These are phyloP conservation scores for Trichoplusia ni DNA, from an alignment of 1,140 invertebrate species.

Conservation along the genomic window DNA sequence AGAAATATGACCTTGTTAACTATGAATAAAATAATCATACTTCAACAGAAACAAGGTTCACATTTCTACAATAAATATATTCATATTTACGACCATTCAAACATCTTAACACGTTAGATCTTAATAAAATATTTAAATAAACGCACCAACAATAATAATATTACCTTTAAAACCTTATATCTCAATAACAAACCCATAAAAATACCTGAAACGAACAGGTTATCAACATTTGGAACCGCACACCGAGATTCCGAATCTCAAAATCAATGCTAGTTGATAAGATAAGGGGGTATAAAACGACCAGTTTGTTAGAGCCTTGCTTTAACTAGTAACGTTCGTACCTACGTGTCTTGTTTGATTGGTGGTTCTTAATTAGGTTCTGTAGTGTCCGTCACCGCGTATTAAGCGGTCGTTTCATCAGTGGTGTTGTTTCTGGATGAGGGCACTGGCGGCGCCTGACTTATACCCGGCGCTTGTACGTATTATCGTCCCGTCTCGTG, in stretches of 20 bases:
- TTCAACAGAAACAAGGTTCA: too few relatives aligned
- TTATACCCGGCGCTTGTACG: slow-evolving; percentile 60
- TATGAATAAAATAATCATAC: too few relatives aligned
- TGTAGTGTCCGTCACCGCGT: slow-evolving; percentile 68
- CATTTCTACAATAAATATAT: too few relatives aligned
- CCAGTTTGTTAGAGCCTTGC: slow-evolving; percentile 4
- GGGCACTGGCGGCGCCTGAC: slow-evolving; percentile 58
- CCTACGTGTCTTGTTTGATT: slow-evolving; percentile 30
- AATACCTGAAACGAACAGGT: slow-evolving; percentile 26
- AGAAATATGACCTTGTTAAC: too few relatives aligned
- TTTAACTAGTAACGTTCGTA: background rate
- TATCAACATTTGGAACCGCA: slow-evolving; percentile 61
- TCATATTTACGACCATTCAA: background rate
- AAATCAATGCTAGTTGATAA: slow-evolving; percentile 73
- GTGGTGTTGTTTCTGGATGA: slow-evolving; percentile 70
- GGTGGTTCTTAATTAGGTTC: slow-evolving; percentile 69
- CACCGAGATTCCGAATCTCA: slow-evolving; percentile 69
- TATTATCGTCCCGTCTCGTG: slow-evolving; percentile 63
- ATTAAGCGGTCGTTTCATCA: slow-evolving; percentile 76
- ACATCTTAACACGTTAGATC: background rate
- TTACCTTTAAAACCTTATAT: slow-evolving; percentile 22
- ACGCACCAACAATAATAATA: background rate
- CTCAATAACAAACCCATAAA: slow-evolving; percentile 33
- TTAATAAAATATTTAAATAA: background rate
- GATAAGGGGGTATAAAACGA: slow-evolving; percentile 48